Percentiles rank a stretch among this genome's conserved stretches.
phyloP scores from a whole-genome alignment of 2,888 invertebrate genomes.

The Drosophila setosimentum region DNA sequence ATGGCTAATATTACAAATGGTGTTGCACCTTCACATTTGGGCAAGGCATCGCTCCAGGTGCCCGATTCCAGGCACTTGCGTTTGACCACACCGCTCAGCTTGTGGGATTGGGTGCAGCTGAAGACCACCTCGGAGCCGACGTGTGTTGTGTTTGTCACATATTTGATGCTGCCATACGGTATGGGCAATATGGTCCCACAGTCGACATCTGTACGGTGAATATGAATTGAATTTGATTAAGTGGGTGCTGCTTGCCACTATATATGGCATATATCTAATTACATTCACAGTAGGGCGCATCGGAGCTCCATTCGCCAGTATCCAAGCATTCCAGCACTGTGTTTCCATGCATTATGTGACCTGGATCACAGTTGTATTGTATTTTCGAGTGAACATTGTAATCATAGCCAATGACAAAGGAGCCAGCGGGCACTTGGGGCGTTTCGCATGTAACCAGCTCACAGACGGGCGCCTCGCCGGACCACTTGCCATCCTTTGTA shows the following conservation, averaged over 20 bases:
- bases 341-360: conserved; percentile 92
- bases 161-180: conserved; percentile 91
- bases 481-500: conserved; percentile 94
- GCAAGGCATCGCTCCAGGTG: conserved; percentile 93
- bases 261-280: conserved; percentile 77
- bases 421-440: conserved; percentile 93
- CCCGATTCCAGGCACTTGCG: conserved; percentile 91
- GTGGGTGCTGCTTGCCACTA: neutral
- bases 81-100: conserved; percentile 90
- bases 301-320: conserved; percentile 94
- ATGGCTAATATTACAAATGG: too few species aligned
- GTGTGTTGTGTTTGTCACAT: conserved; percentile 92
- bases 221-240: neutral
- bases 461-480: conserved; percentile 93
- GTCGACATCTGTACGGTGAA: conserved; percentile 90
- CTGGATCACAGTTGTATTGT: conserved; percentile 94
- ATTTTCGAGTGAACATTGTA: conserved; percentile 95
- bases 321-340: conserved; percentile 89
- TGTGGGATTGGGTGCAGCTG: conserved; percentile 92
- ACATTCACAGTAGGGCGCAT: conserved; percentile 94
- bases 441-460: conserved; percentile 94
- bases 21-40: conserved; percentile 90
- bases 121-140: conserved; percentile 93
- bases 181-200: conserved; percentile 94
- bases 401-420: conserved; percentile 95